These are phyloP conservation scores for Achroia grisella DNA, from an alignment of 1,140 invertebrate species.

Conservation along the genomic window DNA sequence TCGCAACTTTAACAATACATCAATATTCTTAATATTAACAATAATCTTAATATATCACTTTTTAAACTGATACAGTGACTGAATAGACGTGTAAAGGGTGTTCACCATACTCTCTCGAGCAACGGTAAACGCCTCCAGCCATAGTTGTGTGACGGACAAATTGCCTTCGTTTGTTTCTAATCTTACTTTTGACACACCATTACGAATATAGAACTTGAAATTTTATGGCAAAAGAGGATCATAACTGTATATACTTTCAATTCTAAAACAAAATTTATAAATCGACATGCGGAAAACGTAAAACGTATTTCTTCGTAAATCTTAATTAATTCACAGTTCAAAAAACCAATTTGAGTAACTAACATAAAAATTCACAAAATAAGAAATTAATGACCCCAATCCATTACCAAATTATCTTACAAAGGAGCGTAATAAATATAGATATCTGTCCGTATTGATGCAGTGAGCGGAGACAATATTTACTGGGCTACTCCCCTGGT, in stretches of 20 bases:
- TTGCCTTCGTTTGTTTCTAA: slow-evolving; percentile 43
- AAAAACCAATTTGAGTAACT: neutral
- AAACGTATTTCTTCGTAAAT: no score
- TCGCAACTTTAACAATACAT: no score
- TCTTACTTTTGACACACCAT: slow-evolving; percentile 3
- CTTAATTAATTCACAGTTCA: slow-evolving; percentile 6
- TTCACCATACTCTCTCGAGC: neutral
- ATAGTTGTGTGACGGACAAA: slow-evolving; percentile 28
- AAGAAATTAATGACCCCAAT: slow-evolving; percentile 45
- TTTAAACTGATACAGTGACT: no score
- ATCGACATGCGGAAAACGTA: no score
- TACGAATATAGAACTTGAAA: no score
- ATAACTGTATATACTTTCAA: no score
- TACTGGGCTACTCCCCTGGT: slow-evolving; percentile 61
- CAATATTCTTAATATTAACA: no score
- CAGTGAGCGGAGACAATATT: slow-evolving; percentile 65
- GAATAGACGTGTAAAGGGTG: neutral
- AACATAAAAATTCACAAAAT: slow-evolving; percentile 11
- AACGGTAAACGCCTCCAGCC: no score
- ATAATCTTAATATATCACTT: no score
- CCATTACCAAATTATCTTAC: slow-evolving; percentile 68
- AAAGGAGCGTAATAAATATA: slow-evolving; percentile 64
- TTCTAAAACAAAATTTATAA: no score
- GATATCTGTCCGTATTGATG: slow-evolving; percentile 63
- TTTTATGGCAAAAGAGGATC: no score